Conservation (phyloP, 2,888 invertebrate species). For the Phymatocera aterrima region DNA sequence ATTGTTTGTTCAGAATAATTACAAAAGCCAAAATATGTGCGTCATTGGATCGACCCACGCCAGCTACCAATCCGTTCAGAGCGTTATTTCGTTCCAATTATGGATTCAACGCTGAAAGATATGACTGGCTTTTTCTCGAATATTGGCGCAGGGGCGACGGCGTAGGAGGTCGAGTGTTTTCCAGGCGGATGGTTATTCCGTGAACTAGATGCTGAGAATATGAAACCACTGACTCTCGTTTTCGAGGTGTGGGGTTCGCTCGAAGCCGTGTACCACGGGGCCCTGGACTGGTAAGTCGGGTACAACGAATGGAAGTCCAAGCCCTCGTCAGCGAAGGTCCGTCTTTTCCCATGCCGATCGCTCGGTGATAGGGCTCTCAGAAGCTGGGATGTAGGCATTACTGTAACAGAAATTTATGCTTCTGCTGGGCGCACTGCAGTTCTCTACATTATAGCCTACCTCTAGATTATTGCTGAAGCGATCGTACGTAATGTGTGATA, state of each 20-base stretch:
- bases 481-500: neutral
- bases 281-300: constrained; percentile 54
- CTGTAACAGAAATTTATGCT: constrained; percentile 49
- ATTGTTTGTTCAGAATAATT: too few relatives aligned
- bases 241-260: constrained; percentile 52
- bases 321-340: constrained; percentile 43
- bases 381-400: constrained; percentile 53
- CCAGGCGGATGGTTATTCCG: constrained; percentile 28
- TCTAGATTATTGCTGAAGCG: neutral
- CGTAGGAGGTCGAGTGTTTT: constrained; percentile 19
- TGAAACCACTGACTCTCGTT: constrained; percentile 49
- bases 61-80: too few relatives aligned
- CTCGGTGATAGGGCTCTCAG: constrained; percentile 53
- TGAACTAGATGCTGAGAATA: constrained; percentile 12
- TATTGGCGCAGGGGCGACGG: constrained; percentile 40
- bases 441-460: neutral
- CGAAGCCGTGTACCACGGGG: constrained; percentile 61
- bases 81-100: constrained; percentile 67
- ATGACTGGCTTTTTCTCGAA: constrained; percentile 66
- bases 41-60: neutral
- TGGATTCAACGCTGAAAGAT: constrained; percentile 71
- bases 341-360: constrained; percentile 53
- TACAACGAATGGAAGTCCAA: constrained; percentile 53
- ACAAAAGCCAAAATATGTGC: too few relatives aligned
- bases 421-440: neutral